A percentile compares a stretch with the other conserved stretches of the same genome.
phyloP scores from a whole-genome alignment of 2,113 vertebrate species.

The Lathamus discolor region DNA sequence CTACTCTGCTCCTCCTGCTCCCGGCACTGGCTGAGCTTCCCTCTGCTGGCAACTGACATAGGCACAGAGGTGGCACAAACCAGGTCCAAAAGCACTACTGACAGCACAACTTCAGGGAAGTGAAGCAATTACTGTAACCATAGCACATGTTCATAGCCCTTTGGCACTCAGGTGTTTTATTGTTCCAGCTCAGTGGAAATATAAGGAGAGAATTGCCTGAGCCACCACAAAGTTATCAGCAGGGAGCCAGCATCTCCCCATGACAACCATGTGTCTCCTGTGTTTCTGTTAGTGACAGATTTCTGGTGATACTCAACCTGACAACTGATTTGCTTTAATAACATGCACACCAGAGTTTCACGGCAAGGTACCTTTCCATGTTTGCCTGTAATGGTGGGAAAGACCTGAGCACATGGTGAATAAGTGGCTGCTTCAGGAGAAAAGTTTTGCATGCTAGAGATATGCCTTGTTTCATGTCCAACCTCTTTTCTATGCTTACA shows the following conservation, averaged over 20 bases:
- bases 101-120: background rate
- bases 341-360: background rate
- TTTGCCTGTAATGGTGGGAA: background rate
- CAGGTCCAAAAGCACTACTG: background rate
- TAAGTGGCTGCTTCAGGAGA: background rate
- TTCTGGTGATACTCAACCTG: background rate
- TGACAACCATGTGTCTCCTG: background rate
- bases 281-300: background rate
- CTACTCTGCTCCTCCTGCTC: background rate
- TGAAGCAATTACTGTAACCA: background rate
- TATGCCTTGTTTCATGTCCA: background rate
- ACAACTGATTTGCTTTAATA: background rate
- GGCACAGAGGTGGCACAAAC: background rate
- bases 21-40: background rate
- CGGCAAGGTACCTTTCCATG: background rate
- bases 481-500: background rate
- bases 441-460: background rate
- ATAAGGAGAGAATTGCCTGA: background rate
- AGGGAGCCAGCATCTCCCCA: background rate
- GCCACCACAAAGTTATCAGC: background rate
- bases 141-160: background rate
- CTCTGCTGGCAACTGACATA: background rate
- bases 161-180: background rate
- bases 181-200: background rate
- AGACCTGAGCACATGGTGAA: fast-evolving